Conservation (phyloP, 2,888 invertebrate species). For the Drosophila lacicola region DNA sequence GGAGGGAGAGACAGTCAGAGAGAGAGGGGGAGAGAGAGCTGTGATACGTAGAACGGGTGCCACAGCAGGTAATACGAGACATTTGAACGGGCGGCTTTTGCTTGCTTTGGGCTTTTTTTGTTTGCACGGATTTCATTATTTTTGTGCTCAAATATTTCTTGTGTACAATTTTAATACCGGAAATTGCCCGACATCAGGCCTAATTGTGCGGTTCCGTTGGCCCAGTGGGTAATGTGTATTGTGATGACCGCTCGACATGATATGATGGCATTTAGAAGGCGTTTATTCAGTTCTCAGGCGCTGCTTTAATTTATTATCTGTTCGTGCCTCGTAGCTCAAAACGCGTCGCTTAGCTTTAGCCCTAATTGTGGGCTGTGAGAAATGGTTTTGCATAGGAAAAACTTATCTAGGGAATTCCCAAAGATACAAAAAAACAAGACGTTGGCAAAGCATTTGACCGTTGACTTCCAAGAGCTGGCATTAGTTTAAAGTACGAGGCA, state of each 20-base stretch:
- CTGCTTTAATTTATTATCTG: slow-evolving; percentile 22
- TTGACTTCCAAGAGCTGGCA: slow-evolving; percentile 39
- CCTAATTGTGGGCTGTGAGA: slow-evolving; percentile 63
- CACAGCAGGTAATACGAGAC: slow-evolving; percentile 40
- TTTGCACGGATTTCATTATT: slow-evolving; percentile 5
- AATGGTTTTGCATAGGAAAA: slow-evolving; percentile 53
- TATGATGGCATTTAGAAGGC: slow-evolving; percentile 23
- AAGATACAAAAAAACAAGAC: slow-evolving; percentile 27
- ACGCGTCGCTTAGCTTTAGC: slow-evolving; percentile 38
- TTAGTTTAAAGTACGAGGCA: slow-evolving; percentile 22
- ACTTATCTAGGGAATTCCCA: slow-evolving; percentile 64
- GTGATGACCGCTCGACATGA: slow-evolving; percentile 41
- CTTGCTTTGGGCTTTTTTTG: slow-evolving; percentile 5
- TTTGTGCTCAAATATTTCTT: not conserved
- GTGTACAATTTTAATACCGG: slow-evolving; percentile 30
- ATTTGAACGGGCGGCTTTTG: slow-evolving; percentile 18
- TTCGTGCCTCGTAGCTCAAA: slow-evolving; percentile 34
- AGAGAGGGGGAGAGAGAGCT: not conserved
- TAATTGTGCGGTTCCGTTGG: slow-evolving; percentile 74
- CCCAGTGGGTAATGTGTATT: slow-evolving; percentile 38
- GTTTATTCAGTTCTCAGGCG: slow-evolving; percentile 31
- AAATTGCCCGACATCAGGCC: slow-evolving; percentile 44
- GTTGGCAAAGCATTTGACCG: slow-evolving; percentile 53
- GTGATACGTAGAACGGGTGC: slow-evolving; percentile 16
- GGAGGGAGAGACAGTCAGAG: not conserved